Evolutionary conservation across 2,113 vertebrate species (phyloP), one percentile per base, ranked within the genome.

Genomic region (Lepus americanus): DNA sequence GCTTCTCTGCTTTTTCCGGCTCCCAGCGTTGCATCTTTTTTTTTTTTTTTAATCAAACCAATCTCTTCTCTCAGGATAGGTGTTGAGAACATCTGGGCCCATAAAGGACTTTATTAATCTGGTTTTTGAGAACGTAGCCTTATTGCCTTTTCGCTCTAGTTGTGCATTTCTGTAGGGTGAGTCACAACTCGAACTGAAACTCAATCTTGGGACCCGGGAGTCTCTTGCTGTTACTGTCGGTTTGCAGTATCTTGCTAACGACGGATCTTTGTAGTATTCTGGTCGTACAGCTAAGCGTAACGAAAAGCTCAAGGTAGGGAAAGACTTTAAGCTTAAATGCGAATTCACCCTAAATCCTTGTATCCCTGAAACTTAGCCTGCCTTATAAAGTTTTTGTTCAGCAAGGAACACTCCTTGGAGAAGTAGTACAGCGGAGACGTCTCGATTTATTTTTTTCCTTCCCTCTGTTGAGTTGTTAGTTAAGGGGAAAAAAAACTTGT

Each of bases 381-480:
- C 23, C 80, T 83, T 88, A 7, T 44, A 19, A 19, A 80, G 7
- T 84, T 81, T 76, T 91, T 17, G 66, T 64, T 72, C 64, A 78
- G 25, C 17, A 95, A 33, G 55, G 91, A 80, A 49, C 73, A 27
- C 19, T 94, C 82, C 33, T 79, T 94, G 53, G 14, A 77, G 19
- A 66, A 61, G 88, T 64, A 23, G 2, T 55, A 17, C 55, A 66
- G 9, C 66, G 33, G 13, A 72, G 14, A 87, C 87, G 39, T 51
- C n/a, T 84, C 51, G 16, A 1, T 76, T 96, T 93, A 63, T 19
- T 14, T 17, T 59, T 59, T 59, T 19, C 6, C 55, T 19, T 23
- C 22, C 78, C 8, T n/a, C 10, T 0, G 14, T 33, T 87, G 66
- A 84, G 23, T 92, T 92, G 25, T 78, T 69, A n/a, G 17, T 74